These are phyloP conservation scores for Heliopora coerulea DNA, from an alignment of 92 coral and sea anemone genomes.

Conservation along the genomic window DNA sequence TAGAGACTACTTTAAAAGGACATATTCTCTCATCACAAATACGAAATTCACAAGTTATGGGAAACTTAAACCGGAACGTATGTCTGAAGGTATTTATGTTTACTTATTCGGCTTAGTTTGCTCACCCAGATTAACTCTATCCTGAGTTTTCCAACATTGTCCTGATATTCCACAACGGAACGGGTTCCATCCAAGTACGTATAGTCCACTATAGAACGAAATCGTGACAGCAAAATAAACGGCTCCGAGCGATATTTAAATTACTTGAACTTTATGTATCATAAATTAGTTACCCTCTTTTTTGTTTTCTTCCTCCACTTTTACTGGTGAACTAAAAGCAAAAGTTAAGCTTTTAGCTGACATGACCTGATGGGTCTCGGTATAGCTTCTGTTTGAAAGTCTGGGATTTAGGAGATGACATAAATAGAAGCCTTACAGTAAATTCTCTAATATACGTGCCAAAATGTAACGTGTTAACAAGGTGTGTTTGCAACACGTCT, in stretches of 20 bases:
- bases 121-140: slow-evolving; percentile 80
- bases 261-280: neutral
- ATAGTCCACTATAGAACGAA: slow-evolving; percentile 60
- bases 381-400: neutral
- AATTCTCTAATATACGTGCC: too few relatives aligned
- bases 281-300: slow-evolving; percentile 16
- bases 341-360: too few relatives aligned
- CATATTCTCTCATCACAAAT: too few relatives aligned
- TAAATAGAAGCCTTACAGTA: too few relatives aligned
- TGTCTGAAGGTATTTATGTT: neutral
- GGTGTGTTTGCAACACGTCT: too few relatives aligned
- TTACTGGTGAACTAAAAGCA: slow-evolving; percentile 46
- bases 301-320: slow-evolving; percentile 13
- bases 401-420: too few relatives aligned
- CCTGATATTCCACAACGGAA: slow-evolving; percentile 58
- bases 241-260: neutral
- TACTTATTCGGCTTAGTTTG: neutral
- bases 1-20: too few relatives aligned
- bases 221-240: neutral
- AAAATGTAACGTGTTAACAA: neutral
- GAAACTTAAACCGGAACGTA: too few relatives aligned
- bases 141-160: slow-evolving; percentile 65
- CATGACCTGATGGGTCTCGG: neutral
- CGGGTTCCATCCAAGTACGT: slow-evolving; percentile 65
- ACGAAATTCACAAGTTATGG: too few relatives aligned